Base-by-base conservation (phyloP, 2,113 vertebrate genomes). In the Oxygymnocypris stewartii region DNA sequence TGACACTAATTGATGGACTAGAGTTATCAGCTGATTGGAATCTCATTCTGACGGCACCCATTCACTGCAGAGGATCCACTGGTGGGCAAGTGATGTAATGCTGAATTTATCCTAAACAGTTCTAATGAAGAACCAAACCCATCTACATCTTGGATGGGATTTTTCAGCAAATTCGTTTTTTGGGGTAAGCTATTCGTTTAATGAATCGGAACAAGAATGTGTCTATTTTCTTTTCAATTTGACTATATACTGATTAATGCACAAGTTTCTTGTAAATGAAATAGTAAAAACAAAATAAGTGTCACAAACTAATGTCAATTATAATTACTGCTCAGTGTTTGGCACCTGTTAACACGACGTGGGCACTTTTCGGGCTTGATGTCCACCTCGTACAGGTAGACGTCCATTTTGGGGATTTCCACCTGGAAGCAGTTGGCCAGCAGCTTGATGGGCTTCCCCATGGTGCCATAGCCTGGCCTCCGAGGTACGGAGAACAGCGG, bases 391-490 rank as follows among this genome's bases (percentile, higher is more conserved):
- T 99, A 99, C 92, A 98, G 96, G 94, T 98, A 99, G 92, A 99
- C 98, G 78, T 99, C 98, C 90, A 99, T 99, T 95, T 99, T 98
- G 95, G 98, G 98, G 91, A 99, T 99, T 92, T 99, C 97, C 95
- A 99, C 98, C 95, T 99, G 97, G 95, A 99, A 99, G 96, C 97
- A 99, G 95, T 99, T 99, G 95, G 98, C 98, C 96, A 99, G 94
- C 91, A 99, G 95, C 93, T 98, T 98, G 96, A 99, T 99, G 93
- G 97, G 96, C 89, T 99, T 99, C 89, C 98, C 98, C 93, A 99
- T 95, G 92, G 97, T 97, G 96, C 97, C 98, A 97, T 97, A 98
- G 93, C 97, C 96, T 23, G 98, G 98, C 87, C 98, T 96, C 90
- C 97, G 96, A 90, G 97, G 97, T 94, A 97, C 95, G 91, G 97